Base-by-base conservation (phyloP, 2,888 invertebrate species). In the Brenthis hecate region DNA sequence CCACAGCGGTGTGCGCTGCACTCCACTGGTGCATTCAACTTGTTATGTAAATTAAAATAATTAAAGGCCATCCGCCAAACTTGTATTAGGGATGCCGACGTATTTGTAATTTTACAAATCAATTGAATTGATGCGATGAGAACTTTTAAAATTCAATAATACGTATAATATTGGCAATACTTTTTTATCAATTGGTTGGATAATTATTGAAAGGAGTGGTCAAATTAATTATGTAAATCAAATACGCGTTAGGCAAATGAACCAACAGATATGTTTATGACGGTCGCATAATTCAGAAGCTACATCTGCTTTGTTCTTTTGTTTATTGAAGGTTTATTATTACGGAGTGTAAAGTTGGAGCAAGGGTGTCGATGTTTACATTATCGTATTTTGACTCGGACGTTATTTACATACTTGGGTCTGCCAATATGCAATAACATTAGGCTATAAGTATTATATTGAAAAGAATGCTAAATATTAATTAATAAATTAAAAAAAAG, bases 21-120 rank as follows among this genome's bases (percentile, higher is more conserved):
- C 13, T 14, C 60, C 70, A 77, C 77, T 79, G 81, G 90, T 89
- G 87, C 90, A 89, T 91, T 90, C 89, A 91, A 91, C 89, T 86
- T 81, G 77, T 77, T 83, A 51, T 19, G 23, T 19, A 51, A 56
- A 28, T 50, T 16, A 65, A 57, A 19, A 56, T 51, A 32, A 65
- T 19, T 23, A 65, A 50, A 65, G 50, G 36, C 13, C 50, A 51
- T 6, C 16, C 43, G 16, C 36, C 48, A 36, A 51, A 65, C 43
- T 48, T 47, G 53, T 19, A 36, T 50, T 32, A 60, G 50, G 23
- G 47, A 1, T 36, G 16, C 13, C 13, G 13, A 56, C 5, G n/a
- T 58, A 11, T 23, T 58, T 28, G n/a, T 23, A 23, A 47, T 19
- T 47, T 58, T 58, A 58, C 14, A 58, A 23, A 48, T 23, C 2